These are phyloP conservation scores for Apantesis nais DNA, from an alignment of 2,888 invertebrate genomes.

Conservation along the genomic window DNA sequence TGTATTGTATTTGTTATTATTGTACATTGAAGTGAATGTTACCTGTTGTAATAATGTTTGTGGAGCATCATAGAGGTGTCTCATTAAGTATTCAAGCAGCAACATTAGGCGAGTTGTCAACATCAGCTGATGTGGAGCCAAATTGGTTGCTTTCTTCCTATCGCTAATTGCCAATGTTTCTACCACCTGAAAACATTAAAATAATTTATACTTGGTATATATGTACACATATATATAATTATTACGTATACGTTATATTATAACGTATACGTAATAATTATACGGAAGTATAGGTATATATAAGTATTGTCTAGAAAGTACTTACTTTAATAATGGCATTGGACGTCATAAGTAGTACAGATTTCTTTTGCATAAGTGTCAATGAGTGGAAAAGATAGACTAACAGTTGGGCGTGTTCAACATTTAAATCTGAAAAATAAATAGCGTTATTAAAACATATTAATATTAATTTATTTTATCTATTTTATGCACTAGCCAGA, in stretches of 20 bases:
- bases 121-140: slow-evolving; percentile 89
- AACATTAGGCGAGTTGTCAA: slow-evolving; percentile 93
- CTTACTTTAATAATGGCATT: slow-evolving; percentile 87
- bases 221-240: too few species aligned
- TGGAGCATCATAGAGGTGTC: slow-evolving; percentile 97
- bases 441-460: background rate
- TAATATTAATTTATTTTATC: background rate
- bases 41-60: slow-evolving; percentile 94
- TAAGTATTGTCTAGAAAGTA: slow-evolving; percentile 3
- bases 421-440: slow-evolving; percentile 91
- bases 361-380: slow-evolving; percentile 98
- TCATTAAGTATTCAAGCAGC: slow-evolving; percentile 97
- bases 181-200: slow-evolving; percentile 64
- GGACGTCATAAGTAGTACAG: slow-evolving; percentile 93
- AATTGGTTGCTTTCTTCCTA: slow-evolving; percentile 68
- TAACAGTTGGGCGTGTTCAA: slow-evolving; percentile 97
- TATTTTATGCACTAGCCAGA: background rate
- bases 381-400: slow-evolving; percentile 97
- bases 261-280: too few species aligned
- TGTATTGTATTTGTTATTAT: background rate
- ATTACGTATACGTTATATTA: too few species aligned
- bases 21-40: slow-evolving; percentile 16
- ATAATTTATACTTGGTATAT: too few species aligned
- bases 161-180: slow-evolving; percentile 76
- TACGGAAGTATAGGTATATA: too few species aligned